Conservation (phyloP, 2,888 invertebrate genomes). For the Drosophila percnosoma region DNA sequence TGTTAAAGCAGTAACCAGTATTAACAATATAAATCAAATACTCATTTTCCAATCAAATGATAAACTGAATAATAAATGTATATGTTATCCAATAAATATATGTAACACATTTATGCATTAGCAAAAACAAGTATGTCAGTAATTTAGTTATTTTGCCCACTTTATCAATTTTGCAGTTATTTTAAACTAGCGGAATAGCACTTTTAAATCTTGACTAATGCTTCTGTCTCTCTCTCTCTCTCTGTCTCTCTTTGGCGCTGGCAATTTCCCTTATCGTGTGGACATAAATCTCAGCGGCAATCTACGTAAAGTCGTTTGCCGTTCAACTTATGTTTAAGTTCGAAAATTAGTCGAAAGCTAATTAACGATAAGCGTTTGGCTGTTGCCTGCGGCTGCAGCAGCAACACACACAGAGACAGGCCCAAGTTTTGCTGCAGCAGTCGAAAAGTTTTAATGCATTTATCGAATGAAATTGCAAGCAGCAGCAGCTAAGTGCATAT, state of each 20-base stretch:
- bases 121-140: neutral
- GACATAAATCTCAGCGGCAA: constrained; percentile 51
- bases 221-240: too few species aligned
- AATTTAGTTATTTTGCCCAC: neutral
- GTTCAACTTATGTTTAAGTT: constrained; percentile 72
- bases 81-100: neutral
- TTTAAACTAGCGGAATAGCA: constrained; percentile 6
- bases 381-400: constrained; percentile 38
- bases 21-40: neutral
- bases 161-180: neutral
- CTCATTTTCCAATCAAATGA: neutral
- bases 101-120: neutral
- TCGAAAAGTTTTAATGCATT: constrained; percentile 76
- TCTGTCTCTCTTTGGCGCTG: neutral
- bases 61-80: neutral
- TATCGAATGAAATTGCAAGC: constrained; percentile 70
- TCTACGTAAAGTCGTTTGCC: constrained; percentile 45
- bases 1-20: neutral
- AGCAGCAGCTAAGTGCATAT: constrained; percentile 69
- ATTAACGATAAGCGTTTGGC: constrained; percentile 74
- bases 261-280: constrained; percentile 11
- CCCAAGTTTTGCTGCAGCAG: constrained; percentile 40
- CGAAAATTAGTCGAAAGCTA: constrained; percentile 74
- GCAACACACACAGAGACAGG: constrained; percentile 22
- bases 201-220: neutral